Base-by-base conservation (phyloP, 2,113 vertebrate species). In the Tachycineta bicolor region DNA sequence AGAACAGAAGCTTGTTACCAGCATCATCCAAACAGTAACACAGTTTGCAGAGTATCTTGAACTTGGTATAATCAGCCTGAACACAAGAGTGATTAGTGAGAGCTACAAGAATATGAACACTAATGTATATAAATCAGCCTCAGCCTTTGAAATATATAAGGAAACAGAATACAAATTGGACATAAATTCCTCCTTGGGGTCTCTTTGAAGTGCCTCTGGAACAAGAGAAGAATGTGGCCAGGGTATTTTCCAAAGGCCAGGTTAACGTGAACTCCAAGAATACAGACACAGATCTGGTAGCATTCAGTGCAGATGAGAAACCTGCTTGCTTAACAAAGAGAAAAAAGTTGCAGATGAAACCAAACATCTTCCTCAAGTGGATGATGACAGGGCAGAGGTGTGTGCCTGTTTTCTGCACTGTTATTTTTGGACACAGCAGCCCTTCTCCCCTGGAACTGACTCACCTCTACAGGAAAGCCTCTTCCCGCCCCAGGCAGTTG, bases 401-500 rank as follows among this genome's bases (percentile, higher is more conserved):
- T 67, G 44, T 65, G 29, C 29, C 47, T 89, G 43, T 80, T 71
- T 81, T 86, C 81, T 87, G 39, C 0, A 1, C 25, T 68, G 52
- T 73, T 87, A 78, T 87, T 95, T 94, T 91, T 80, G 75, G 70
- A 79, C 1, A 5, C 44, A 75, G 52, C 12, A 0, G 0, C 69
- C 41, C 62, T 94, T 85, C 64, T 90, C 21, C n/a, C 33, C 83
- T 95, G 89, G 87, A 96, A 87, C 94, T 95, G 91, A 95, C 91
- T 96, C 94, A 96, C 70, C 78, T 91, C 93, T 83, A 31, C 89
- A 95, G 91, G 91, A 96, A 97, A 87, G 53, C 65, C 33, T 94
- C 44, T 87, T 71, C 37, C 73, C 47, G 9, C 63, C 11, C 14
- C 5, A 17, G 50, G 58, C 34, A 62, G 88, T 74, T 15, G 24